Evolutionary conservation across 1,140 invertebrate species (phyloP).

Genomic region (Cephus cinctus): DNA sequence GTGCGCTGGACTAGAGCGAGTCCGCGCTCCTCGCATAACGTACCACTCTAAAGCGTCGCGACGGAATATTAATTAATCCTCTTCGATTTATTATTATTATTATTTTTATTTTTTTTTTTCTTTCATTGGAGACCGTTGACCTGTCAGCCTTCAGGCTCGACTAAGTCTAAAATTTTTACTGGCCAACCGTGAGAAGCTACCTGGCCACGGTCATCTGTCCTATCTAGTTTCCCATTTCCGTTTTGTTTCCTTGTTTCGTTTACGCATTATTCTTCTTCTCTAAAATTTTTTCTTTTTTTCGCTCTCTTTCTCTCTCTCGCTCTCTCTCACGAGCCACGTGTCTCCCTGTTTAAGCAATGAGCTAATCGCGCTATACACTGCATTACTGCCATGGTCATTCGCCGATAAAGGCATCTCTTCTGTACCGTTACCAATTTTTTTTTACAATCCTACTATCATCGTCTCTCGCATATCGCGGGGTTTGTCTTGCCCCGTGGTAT

Average conservation of each 20-base stretch:
- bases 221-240: background rate
- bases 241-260: background rate
- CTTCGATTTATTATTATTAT: background rate
- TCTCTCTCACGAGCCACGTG: slow-evolving; percentile 20
- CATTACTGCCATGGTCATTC: too few species aligned
- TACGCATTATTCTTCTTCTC: background rate
- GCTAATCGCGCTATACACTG: too few species aligned
- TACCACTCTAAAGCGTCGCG: slow-evolving; percentile 30
- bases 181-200: slow-evolving; percentile 44
- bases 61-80: background rate
- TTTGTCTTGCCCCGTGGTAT: too few species aligned
- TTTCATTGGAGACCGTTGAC: background rate
- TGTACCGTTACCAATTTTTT: background rate
- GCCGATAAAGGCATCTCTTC: too few species aligned
- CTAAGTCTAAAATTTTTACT: slow-evolving; percentile 45
- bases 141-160: slow-evolving; percentile 37
- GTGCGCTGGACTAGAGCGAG: background rate
- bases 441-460: too few species aligned
- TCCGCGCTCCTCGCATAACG: background rate
- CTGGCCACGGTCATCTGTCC: background rate
- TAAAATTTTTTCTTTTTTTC: too few species aligned
- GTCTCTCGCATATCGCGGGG: too few species aligned
- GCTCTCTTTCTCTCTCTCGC: slow-evolving; percentile 14
- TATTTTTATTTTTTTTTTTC: slow-evolving; percentile 3
- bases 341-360: too few species aligned